Evolutionary conservation across 2,888 invertebrate genomes (phyloP).

Genomic region (Alentia gelatinosa): DNA sequence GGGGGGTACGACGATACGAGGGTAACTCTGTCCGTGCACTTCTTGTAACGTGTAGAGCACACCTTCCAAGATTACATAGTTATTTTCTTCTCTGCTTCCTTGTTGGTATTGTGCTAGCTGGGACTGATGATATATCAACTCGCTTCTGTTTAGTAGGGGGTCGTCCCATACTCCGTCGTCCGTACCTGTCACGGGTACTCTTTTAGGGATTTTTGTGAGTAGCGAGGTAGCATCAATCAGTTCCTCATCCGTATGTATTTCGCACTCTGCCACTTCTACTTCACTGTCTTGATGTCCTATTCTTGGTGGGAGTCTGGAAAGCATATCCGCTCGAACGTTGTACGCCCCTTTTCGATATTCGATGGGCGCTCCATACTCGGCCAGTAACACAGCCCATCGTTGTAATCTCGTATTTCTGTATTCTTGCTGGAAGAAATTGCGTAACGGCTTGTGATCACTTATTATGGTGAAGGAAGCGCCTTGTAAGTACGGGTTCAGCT

Average conservation of each 20-base stretch:
- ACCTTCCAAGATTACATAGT: neutral
- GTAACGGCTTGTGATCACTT: constrained; percentile 56
- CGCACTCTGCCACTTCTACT: neutral
- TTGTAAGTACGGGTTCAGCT: constrained; percentile 55
- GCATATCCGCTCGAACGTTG: constrained; percentile 57
- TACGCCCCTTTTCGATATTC: constrained; percentile 55
- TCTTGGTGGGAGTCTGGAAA: too few species aligned
- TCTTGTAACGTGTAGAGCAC: constrained; percentile 21
- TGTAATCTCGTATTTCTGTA: constrained; percentile 59
- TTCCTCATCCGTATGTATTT: neutral
- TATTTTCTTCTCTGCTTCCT: neutral
- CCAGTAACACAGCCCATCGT: constrained; percentile 59
- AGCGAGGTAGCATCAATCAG: neutral
- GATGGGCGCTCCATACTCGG: constrained; percentile 58
- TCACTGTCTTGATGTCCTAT: too few species aligned
- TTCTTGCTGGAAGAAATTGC: constrained; percentile 50
- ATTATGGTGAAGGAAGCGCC: constrained; percentile 49
- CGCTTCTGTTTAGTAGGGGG: neutral
- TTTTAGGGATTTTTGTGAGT: neutral
- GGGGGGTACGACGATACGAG: constrained; percentile 40
- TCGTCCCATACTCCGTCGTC: neutral
- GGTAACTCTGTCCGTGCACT: neutral
- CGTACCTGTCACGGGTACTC: neutral
- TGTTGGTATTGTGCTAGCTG: neutral
- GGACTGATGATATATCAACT: too few species aligned